These are phyloP conservation scores for Gadus macrocephalus DNA, from an alignment of 2,113 vertebrate genomes.

Conservation along the genomic window DNA sequence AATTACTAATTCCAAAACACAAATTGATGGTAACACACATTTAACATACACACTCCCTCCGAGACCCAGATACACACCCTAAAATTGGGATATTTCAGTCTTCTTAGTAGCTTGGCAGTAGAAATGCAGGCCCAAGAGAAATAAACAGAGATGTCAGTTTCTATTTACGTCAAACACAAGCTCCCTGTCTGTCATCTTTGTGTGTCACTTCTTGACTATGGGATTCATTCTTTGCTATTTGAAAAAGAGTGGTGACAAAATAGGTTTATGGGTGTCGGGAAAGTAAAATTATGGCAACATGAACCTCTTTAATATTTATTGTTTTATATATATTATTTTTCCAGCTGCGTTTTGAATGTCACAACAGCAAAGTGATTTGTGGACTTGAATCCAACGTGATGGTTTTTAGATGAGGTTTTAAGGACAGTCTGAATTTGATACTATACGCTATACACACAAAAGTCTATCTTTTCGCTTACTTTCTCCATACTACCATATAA, in stretches of 20 bases:
- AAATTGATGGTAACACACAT: constrained; percentile 56
- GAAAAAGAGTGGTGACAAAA: constrained; percentile 9
- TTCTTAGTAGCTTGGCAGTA: constrained; percentile 26
- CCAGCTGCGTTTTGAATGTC: neutral
- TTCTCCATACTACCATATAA: neutral
- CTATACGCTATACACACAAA: too few relatives aligned
- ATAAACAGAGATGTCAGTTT: constrained; percentile 71
- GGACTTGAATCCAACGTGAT: neutral
- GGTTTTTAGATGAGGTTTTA: constrained; percentile 1
- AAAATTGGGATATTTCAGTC: constrained; percentile 34
- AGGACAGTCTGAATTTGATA: neutral
- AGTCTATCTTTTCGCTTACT: neutral
- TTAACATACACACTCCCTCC: constrained; percentile 24
- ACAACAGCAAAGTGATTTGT: neutral
- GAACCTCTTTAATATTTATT: constrained; percentile 1
- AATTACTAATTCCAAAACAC: constrained; percentile 63
- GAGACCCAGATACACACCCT: constrained; percentile 22
- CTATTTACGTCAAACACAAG: constrained; percentile 62
- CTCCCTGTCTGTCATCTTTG: constrained; percentile 61
- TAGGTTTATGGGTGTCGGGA: constrained; percentile 14
- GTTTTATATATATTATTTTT: neutral
- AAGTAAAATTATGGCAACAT: constrained; percentile 6
- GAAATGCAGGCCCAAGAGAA: constrained; percentile 59
- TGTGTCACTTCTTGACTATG: constrained; percentile 36
- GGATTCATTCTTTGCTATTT: constrained; percentile 30